Base-by-base conservation (phyloP, 2,113 vertebrate genomes). In the Coracopsis vasa region DNA sequence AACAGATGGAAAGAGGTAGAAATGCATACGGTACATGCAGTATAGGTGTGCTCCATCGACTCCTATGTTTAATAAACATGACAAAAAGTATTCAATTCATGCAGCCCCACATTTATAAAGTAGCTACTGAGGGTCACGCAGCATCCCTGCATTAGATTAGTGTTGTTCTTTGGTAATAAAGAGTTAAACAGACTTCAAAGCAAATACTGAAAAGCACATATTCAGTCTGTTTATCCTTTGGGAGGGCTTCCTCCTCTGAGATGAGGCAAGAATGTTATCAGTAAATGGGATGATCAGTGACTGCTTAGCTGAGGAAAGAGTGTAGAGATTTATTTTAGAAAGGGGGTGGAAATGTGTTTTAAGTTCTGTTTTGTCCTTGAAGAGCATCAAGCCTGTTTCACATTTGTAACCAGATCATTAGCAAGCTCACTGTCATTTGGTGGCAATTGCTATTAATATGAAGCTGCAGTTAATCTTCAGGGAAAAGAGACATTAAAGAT, bases 361-460 rank as follows among this genome's bases (percentile, higher is more conserved):
- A 87, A 96, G 94, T 95, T 96, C 77, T 85, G 82, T 91, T 97
- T 95, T 92, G 83, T 75, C 94, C 86, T 97, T 96, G 86, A 79
- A 85, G 45, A 88, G 23, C 65, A 89, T 81, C 48, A 75, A 61
- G 45, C 53, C 37, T 89, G 70, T 81, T 91, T 94, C 73, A 81
- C 25, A 80, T 91, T 96, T 94, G 72, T 96, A 77, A 70, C 51
- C 65, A 79, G 70, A 73, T 80, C 47, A 82, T 92, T 94, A 93
- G 79, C 70, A 84, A 79, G 62, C 53, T 89, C 20, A 42, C 27
- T 95, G 69, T 69, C 79, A 80, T 91, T 94, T 92, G 5, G 15
- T 48, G 12, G 8, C 69, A 85, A 82, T 80, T 62, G 41, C 23
- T 87, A 86, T 94, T 93, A 92, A 82, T 45, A 70, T 29, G 27